These are phyloP conservation scores for Acrobasis suavella DNA, from an alignment of 2,888 invertebrate species.

Conservation along the genomic window DNA sequence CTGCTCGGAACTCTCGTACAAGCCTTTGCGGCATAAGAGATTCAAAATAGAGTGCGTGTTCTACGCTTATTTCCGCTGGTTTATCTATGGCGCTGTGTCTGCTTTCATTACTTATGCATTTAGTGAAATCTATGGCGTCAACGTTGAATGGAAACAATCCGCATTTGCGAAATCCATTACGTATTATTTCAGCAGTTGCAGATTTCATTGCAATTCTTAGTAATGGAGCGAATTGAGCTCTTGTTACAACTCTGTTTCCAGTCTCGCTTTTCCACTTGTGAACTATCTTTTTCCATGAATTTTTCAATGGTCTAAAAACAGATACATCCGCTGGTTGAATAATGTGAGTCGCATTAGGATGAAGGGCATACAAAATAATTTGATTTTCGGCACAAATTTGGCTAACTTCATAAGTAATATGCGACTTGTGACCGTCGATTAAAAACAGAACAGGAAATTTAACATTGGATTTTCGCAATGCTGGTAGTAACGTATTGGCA, in stretches of 20 bases:
- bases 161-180: slow-evolving; percentile 7
- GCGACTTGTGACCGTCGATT: no score
- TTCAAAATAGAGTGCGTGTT: slow-evolving; percentile 26
- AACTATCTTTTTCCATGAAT: no score
- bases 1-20: no score
- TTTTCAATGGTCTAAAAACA: no score
- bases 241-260: slow-evolving; percentile 4
- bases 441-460: no score
- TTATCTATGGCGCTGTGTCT: slow-evolving; percentile 30
- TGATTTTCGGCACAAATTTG: slow-evolving; percentile 13
- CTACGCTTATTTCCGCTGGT: slow-evolving; percentile 35
- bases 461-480: no score
- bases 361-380: background rate
- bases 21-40: no score
- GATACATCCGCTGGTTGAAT: no score
- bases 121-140: background rate
- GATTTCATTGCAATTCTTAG: background rate
- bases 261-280: no score
- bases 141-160: background rate
- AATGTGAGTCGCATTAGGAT: no score
- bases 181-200: background rate
- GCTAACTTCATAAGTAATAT: no score
- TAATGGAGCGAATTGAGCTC: background rate
- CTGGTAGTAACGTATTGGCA: no score
- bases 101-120: slow-evolving; percentile 29